Evolutionary conservation across 2,113 vertebrate genomes (phyloP).

Genomic region (Pedionomus torquatus): DNA sequence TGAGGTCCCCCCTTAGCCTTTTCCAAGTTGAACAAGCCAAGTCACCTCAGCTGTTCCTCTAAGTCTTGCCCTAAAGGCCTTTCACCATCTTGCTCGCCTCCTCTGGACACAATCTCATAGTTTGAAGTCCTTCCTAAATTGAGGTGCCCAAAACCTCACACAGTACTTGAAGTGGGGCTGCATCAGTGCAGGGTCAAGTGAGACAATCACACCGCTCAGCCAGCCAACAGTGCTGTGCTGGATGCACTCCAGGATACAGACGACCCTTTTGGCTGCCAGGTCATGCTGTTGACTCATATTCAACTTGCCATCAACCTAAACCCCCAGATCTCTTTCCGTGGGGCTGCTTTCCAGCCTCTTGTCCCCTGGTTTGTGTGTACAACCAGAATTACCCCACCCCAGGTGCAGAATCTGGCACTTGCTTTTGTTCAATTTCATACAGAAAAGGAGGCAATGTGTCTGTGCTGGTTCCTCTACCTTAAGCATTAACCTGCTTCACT

Average conservation of each 20-base stretch:
- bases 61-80: background rate
- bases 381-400: background rate
- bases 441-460: background rate
- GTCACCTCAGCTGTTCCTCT: background rate
- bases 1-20: background rate
- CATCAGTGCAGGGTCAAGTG: too few species aligned
- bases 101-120: background rate
- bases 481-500: background rate
- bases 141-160: background rate
- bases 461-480: background rate
- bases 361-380: background rate
- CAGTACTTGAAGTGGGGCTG: background rate
- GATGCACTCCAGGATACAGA: background rate
- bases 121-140: background rate
- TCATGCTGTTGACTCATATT: background rate
- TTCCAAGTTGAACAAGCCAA: background rate
- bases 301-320: background rate
- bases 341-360: background rate
- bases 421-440: background rate
- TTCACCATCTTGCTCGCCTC: background rate
- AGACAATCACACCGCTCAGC: background rate
- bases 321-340: background rate
- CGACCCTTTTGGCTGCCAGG: background rate
- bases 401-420: background rate
- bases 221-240: background rate